phyloP scores from a whole-genome alignment of 2,113 vertebrate genomes.

The Pseudorectes ferrugineus region DNA sequence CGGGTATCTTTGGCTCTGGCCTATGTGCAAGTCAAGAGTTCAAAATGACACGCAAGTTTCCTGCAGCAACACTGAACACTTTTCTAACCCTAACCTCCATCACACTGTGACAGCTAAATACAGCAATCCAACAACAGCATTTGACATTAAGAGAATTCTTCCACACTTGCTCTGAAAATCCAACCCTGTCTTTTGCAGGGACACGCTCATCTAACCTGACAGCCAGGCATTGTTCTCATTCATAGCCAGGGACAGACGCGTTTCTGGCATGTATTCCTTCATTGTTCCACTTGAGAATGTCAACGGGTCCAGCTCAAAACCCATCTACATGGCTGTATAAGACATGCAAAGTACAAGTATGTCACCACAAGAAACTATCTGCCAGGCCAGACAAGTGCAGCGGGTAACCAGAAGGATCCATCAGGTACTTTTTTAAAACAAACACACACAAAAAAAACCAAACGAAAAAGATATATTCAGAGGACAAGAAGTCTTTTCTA shows the following conservation, averaged over 20 bases:
- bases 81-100: constrained; percentile 51
- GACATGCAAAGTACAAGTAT: background rate
- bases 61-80: constrained; percentile 36
- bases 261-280: background rate
- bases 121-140: constrained; percentile 34
- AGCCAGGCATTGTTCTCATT: constrained; percentile 44
- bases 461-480: background rate
- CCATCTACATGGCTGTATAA: background rate
- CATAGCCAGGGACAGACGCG: background rate
- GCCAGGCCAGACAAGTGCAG: background rate
- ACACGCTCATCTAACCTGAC: constrained; percentile 43
- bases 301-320: background rate
- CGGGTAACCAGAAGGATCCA: background rate
- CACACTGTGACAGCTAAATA: constrained; percentile 47
- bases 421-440: background rate
- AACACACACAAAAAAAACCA: background rate
- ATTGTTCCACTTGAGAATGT: constrained; percentile 18
- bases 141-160: constrained; percentile 38
- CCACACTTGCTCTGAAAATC: background rate
- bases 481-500: background rate
- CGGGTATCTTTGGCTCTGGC: background rate
- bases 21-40: constrained; percentile 53
- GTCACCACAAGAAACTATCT: background rate
- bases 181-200: background rate
- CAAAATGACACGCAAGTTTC: constrained; percentile 40